A percentile compares a stretch with the other conserved stretches of the same genome.
phyloP scores from a whole-genome alignment of 2,888 invertebrate species.

The Drosophila quinaria region DNA sequence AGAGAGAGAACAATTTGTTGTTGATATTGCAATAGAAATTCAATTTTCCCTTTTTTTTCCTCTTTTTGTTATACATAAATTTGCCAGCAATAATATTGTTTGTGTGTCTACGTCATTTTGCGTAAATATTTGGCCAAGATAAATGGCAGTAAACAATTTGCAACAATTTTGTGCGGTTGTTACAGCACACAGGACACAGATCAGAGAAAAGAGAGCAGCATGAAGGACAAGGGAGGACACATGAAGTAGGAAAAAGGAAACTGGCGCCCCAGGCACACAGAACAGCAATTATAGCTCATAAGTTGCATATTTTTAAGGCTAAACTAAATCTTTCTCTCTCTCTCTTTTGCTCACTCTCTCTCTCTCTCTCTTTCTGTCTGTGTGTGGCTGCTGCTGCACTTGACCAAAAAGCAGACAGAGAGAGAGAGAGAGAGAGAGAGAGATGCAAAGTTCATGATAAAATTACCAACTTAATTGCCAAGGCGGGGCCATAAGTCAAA shows the following conservation, averaged over 20 bases:
- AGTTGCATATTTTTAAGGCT: constrained; percentile 62
- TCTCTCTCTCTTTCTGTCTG: not conserved
- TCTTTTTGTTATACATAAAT: constrained; percentile 55
- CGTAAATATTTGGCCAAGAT: constrained; percentile 75
- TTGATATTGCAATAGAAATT: constrained; percentile 40
- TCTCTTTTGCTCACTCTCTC: constrained; percentile 5
- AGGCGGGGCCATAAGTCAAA: constrained; percentile 63
- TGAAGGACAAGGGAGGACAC: constrained; percentile 5
- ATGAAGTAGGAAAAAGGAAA: not conserved
- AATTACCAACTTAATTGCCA: constrained; percentile 76
- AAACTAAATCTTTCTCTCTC: constrained; percentile 35
- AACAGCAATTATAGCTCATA: constrained; percentile 70
- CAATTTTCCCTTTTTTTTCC: constrained; percentile 54
- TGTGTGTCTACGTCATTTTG: constrained; percentile 35
- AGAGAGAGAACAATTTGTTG: constrained; percentile 40
- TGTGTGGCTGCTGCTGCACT: constrained; percentile 44
- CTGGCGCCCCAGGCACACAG: constrained; percentile 17
- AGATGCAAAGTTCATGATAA: constrained; percentile 78
- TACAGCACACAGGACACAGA: not conserved
- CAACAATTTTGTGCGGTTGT: constrained; percentile 58
- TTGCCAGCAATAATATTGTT: constrained; percentile 61
- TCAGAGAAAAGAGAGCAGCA: not conserved
- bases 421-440: constrained; percentile 45
- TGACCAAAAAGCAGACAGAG: constrained; percentile 57
- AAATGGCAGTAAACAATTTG: constrained; percentile 80